A percentile compares a stretch with the other conserved stretches of the same genome.
Evolutionary conservation across 2,113 vertebrate genomes (phyloP).

Genomic region (Scatophagus argus): DNA sequence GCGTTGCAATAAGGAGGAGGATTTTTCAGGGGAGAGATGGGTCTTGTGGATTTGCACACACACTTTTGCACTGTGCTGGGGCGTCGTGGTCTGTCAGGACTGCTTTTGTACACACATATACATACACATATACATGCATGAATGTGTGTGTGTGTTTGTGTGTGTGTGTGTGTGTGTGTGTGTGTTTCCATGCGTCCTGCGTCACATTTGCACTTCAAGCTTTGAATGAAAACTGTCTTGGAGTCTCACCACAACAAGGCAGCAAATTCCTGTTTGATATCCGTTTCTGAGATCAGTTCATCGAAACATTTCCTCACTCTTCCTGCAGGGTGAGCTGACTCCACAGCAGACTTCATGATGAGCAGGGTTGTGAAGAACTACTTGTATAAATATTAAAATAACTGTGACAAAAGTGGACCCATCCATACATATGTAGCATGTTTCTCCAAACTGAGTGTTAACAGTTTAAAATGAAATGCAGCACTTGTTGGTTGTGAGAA

Average conservation of each 20-base stretch:
- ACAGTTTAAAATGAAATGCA: too few species aligned
- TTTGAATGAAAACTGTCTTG: constrained; percentile 11
- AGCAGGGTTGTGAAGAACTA: background rate
- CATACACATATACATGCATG: background rate
- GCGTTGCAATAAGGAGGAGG: constrained; percentile 16
- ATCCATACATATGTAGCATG: too few species aligned
- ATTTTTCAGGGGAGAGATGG: constrained; percentile 3
- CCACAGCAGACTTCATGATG: constrained; percentile 27
- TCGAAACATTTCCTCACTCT: constrained; percentile 40
- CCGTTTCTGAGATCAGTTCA: constrained; percentile 32
- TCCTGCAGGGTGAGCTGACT: constrained; percentile 16
- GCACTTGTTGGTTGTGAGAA: too few species aligned
- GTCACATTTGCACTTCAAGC: constrained; percentile 28
- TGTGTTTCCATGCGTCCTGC: constrained; percentile 7
- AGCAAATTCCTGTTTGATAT: constrained; percentile 43
- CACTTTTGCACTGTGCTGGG: background rate
- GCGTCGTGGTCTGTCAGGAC: background rate
- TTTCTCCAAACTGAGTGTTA: too few species aligned
- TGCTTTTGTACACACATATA: constrained; percentile 3
- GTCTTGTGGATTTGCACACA: background rate
- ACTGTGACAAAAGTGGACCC: background rate
- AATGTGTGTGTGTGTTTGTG: background rate
- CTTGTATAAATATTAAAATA: background rate
- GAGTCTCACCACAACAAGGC: constrained; percentile 38
- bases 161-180: background rate